These are phyloP conservation scores for Nymphalis polychloros DNA, from an alignment of 2,888 invertebrate species.

Conservation along the genomic window DNA sequence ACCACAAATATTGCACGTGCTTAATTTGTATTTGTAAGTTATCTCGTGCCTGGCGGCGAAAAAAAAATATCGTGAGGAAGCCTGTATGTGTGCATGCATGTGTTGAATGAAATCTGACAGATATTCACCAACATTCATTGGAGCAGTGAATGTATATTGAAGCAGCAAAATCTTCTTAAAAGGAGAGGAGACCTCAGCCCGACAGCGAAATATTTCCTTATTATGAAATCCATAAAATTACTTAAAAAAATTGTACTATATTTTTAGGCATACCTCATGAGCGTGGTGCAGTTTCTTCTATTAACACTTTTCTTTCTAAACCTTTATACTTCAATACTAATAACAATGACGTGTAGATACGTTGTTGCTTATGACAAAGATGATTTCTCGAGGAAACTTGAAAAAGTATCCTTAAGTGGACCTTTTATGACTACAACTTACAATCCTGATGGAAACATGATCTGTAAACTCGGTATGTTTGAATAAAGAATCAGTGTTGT, in stretches of 20 bases:
- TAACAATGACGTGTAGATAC: conserved; percentile 69
- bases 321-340: conserved; percentile 67
- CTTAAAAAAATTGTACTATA: conserved; percentile 4
- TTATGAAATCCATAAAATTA: no score
- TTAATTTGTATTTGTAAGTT: no score
- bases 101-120: no score
- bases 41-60: no score
- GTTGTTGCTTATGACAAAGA: conserved; percentile 53
- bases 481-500: background rate
- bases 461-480: conserved; percentile 59
- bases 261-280: conserved; percentile 76
- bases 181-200: no score
- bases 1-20: no score
- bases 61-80: no score
- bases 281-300: conserved; percentile 73
- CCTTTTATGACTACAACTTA: conserved; percentile 56
- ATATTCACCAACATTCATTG: no score
- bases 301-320: conserved; percentile 74
- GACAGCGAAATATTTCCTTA: no score
- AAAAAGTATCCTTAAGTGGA: conserved; percentile 47
- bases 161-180: no score
- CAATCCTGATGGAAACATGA: conserved; percentile 65
- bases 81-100: no score
- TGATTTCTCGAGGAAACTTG: conserved; percentile 52
- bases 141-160: no score